These are phyloP conservation scores for Marasmarcha lunaedactyla DNA, from an alignment of 2,888 invertebrate species.

Conservation along the genomic window DNA sequence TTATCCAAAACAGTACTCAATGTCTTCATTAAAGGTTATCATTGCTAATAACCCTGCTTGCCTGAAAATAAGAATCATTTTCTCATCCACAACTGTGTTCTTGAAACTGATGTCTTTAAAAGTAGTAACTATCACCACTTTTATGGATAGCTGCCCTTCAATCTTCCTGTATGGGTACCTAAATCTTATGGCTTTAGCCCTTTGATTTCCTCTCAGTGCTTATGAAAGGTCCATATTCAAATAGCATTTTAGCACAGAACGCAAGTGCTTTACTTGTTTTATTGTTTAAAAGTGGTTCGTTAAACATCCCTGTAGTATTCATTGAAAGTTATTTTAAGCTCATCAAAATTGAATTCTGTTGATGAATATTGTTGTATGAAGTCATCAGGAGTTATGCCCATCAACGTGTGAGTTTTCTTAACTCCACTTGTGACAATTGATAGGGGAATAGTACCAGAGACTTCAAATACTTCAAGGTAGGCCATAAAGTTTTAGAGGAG, in stretches of 20 bases:
- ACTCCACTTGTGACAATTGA: no score
- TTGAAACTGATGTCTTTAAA: conserved; percentile 1
- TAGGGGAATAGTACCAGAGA: no score
- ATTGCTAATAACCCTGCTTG: conserved; percentile 1
- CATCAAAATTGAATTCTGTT: not conserved
- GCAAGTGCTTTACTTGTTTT: not conserved
- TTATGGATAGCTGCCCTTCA: not conserved
- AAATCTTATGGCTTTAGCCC: conserved; percentile 3
- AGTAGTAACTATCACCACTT: not conserved
- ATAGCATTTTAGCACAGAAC: conserved; percentile 1
- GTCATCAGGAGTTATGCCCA: not conserved
- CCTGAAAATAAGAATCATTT: not conserved
- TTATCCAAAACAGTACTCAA: not conserved
- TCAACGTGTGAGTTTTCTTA: not conserved
- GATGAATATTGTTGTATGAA: not conserved
- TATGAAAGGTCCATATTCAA: not conserved
- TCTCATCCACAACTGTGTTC: not conserved
- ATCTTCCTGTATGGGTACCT: not conserved
- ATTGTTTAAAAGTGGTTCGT: not conserved
- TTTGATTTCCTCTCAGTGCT: conserved; percentile 3
- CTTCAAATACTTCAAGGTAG: no score
- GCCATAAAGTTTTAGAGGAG: no score
- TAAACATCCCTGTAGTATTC: not conserved
- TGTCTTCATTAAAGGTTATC: not conserved
- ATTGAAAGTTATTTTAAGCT: not conserved